Percentiles rank a stretch among this genome's conserved stretches.
Conservation (phyloP, 2,113 vertebrate species). For the Baryphthengus martii region DNA sequence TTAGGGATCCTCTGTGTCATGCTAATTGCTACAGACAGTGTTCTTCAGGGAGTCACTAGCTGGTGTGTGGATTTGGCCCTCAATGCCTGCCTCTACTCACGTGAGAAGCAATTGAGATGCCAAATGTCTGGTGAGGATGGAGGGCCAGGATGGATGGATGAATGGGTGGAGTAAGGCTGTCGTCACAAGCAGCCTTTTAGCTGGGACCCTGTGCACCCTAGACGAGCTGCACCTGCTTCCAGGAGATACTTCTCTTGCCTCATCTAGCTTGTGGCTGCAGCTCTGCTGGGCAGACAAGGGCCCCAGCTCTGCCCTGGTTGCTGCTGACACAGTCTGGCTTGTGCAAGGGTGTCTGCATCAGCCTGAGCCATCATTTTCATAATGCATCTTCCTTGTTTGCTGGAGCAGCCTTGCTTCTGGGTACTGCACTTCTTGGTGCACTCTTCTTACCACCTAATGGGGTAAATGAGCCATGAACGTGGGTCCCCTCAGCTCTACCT, state of each 20-base stretch:
- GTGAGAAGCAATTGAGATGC: not conserved
- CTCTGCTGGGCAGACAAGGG: not conserved
- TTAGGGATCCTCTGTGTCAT: not conserved
- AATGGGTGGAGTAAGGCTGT: not conserved
- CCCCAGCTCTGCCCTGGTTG: not conserved
- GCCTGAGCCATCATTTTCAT: fast-evolving
- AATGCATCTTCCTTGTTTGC: not conserved
- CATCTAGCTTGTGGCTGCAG: not conserved
- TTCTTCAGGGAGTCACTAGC: not conserved
- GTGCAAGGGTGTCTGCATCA: not conserved
- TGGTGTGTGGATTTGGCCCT: too few relatives aligned
- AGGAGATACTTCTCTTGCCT: not conserved
- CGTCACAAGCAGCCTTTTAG: not conserved
- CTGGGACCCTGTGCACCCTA: not conserved
- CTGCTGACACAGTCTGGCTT: not conserved
- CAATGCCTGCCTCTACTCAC: not conserved
- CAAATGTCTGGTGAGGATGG: not conserved
- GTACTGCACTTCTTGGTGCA: not conserved
- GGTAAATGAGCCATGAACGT: fast-evolving
- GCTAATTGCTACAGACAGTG: not conserved
- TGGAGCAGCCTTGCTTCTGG: not conserved
- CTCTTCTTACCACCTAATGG: not conserved
- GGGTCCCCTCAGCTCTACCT: not conserved
- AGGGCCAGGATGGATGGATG: not conserved
- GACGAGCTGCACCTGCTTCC: not conserved